Evolutionary conservation across 2,888 invertebrate genomes (phyloP).

Genomic region (Chrysopilus asiliformis): DNA sequence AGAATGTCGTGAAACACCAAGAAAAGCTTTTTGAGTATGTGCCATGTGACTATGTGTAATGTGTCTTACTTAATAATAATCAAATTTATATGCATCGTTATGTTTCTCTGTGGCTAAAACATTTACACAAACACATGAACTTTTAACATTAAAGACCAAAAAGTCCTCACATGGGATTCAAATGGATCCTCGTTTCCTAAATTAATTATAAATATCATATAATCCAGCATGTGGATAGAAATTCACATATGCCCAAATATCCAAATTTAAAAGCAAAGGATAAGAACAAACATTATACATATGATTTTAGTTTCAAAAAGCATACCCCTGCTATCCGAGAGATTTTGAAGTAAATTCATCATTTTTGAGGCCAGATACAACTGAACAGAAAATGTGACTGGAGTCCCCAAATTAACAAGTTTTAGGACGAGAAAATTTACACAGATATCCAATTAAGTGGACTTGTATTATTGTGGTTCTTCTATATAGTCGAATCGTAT

Average conservation of each 20-base stretch:
- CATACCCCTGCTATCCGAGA: not conserved
- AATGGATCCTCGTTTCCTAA: slow-evolving; percentile 13
- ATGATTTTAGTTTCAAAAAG: slow-evolving; percentile 2
- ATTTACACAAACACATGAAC: slow-evolving; percentile 20
- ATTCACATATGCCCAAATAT: too few relatives aligned
- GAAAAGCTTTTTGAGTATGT: too few relatives aligned
- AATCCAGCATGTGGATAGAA: slow-evolving; percentile 11
- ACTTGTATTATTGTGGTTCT: slow-evolving; percentile 7
- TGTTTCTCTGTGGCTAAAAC: slow-evolving; percentile 24
- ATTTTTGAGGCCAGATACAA: slow-evolving; percentile 3
- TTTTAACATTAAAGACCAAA: slow-evolving; percentile 32
- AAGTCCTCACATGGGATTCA: slow-evolving; percentile 21
- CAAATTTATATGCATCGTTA: slow-evolving; percentile 34
- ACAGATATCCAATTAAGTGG: slow-evolving; percentile 15
- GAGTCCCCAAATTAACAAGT: slow-evolving; percentile 13
- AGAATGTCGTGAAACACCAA: too few relatives aligned
- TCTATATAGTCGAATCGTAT: too few relatives aligned
- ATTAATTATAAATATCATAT: slow-evolving; percentile 16
- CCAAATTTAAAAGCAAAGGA: too few relatives aligned
- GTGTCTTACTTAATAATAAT: slow-evolving; percentile 29
- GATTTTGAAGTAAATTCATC: slow-evolving; percentile 8
- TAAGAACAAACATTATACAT: too few relatives aligned
- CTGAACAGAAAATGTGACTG: slow-evolving; percentile 1
- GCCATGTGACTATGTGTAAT: too few relatives aligned
- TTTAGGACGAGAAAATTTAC: slow-evolving; percentile 11